Base-by-base conservation (phyloP, 2,797 vertebrate genomes). In the Myotis myotis region DNA sequence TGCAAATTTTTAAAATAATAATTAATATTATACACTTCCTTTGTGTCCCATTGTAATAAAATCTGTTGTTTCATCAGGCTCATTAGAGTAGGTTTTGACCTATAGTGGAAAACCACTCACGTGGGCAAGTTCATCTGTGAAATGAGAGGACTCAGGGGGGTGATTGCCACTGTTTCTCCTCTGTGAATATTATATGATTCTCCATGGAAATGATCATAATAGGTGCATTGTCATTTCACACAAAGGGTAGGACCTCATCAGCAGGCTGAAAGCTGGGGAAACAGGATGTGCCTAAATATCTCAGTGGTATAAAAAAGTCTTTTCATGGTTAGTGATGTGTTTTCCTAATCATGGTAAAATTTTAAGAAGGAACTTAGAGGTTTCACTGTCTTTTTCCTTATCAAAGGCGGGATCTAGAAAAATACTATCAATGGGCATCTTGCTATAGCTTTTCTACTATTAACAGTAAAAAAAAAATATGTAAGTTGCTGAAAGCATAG, bases 71-170 rank as follows among this genome's bases (percentile, higher is more conserved):
- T 88, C 68, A 90, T 93, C 66, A 15, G 51, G 88, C 87, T 96
- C 92, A 71, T 96, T 95, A 83, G 80, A 94, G 49, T 71, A 88
- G 87, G 64, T 84, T 97, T 87, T 93, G 87, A 93, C 88, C 94
- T 36, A 16, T 5, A 0, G 53, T 95, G 41, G 44, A 82, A 94
- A 92, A 80, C 9, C 85, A 93, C 84, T 96, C 84, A 64, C 62
- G 88, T 88, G 28, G 71, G 85, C 81, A 82, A 68, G 20, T 85
- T 93, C 89, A 70, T 97, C 75, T 96, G 85, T 76, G 87, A 78
- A 80, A 71, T 36, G 70, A 96, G 87, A 64, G 90, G 33, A 68
- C 71, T 70, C 57, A 13, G 33, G 51, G 70, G 87, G 62, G 83
- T 80, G 41, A 44, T 88, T 8, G 44, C 25, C 64, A 53, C 25